Percentiles rank a stretch among this genome's conserved stretches.
phyloP scores from a whole-genome alignment of 2,797 vertebrate species.

The Notamacropus eugenii region DNA sequence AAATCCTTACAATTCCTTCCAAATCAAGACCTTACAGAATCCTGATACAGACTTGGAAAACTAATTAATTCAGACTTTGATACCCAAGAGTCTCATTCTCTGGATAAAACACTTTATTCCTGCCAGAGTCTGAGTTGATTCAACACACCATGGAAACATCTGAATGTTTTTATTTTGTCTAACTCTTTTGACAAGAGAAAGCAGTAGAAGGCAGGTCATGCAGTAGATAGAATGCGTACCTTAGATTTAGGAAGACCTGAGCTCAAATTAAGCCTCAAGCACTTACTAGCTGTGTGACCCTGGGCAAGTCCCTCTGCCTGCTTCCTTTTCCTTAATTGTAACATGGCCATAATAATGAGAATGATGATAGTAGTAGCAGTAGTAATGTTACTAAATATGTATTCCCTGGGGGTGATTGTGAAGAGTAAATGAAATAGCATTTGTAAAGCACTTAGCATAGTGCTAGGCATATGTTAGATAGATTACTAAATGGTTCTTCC shows the following conservation, averaged over 20 bases:
- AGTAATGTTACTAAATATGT: too few species aligned
- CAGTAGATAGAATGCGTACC: too few species aligned
- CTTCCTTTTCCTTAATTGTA: not conserved
- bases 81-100: not conserved
- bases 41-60: not conserved
- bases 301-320: not conserved
- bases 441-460: not conserved
- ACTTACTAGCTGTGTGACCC: not conserved
- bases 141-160: not conserved
- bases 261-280: not conserved
- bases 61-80: not conserved
- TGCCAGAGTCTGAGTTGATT: not conserved
- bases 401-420: not conserved
- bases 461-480: not conserved
- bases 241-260: not conserved
- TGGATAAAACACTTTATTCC: not conserved
- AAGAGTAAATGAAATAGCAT: not conserved
- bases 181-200: not conserved
- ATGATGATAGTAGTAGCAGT: too few species aligned
- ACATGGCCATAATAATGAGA: not conserved
- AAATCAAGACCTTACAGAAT: not conserved
- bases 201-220: not conserved
- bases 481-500: not conserved
- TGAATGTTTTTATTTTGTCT: not conserved
- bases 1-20: not conserved